phyloP scores from a whole-genome alignment of 2,888 invertebrate species.

The Pherbina coryleti region DNA sequence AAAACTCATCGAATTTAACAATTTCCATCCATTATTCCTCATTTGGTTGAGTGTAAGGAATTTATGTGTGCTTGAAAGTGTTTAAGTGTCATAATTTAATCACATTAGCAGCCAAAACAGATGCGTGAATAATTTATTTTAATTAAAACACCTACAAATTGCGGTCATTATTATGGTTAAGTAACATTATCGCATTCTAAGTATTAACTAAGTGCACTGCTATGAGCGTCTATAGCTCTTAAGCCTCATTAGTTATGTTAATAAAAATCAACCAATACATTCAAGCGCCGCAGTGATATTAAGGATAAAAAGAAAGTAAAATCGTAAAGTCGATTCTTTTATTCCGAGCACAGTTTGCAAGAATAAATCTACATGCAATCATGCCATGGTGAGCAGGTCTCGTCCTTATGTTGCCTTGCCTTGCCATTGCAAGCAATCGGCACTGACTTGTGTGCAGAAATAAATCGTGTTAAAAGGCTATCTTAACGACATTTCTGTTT shows the following conservation, averaged over 20 bases:
- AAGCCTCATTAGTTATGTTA: slow-evolving; percentile 1
- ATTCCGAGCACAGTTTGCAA: not conserved
- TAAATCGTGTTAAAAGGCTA: slow-evolving; percentile 47
- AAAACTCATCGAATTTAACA: too few species aligned
- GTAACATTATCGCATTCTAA: not conserved
- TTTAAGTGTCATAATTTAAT: too few species aligned
- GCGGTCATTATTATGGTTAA: not conserved
- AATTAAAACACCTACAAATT: not conserved
- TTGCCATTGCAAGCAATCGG: slow-evolving; percentile 35
- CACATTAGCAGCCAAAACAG: not conserved
- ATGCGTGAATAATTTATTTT: slow-evolving; percentile 2
- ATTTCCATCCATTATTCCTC: too few species aligned
- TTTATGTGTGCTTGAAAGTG: too few species aligned
- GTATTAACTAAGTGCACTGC: too few species aligned
- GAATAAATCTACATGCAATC: not conserved
- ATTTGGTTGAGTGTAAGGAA: too few species aligned
- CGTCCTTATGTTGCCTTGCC: slow-evolving; percentile 9
- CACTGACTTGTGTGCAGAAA: slow-evolving; percentile 46
- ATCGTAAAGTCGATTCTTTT: not conserved
- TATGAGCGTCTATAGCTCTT: not conserved
- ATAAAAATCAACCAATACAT: not conserved
- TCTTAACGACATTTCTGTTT: slow-evolving; percentile 41
- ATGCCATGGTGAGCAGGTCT: not conserved
- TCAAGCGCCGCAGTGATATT: not conserved
- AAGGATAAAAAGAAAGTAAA: not conserved